Evolutionary conservation across 92 coral and sea anemone species (phyloP).

Genomic region (Phenganax stokvisi): DNA sequence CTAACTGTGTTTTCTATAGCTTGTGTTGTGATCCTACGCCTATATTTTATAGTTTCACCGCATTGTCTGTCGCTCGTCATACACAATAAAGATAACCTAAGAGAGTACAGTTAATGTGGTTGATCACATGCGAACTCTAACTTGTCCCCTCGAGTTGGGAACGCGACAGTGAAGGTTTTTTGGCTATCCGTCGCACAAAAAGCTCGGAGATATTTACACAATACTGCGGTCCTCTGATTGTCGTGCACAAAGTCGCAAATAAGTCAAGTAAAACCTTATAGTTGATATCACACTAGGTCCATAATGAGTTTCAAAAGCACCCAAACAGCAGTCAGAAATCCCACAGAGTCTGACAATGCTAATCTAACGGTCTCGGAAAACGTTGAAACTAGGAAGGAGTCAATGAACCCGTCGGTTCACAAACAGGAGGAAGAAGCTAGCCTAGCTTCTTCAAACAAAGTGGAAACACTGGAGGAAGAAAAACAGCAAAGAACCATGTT

Average conservation of each 20-base stretch:
- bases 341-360: not conserved
- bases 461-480: constrained; percentile 1
- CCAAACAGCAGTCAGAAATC: not conserved
- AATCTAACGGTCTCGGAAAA: not conserved
- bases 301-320: not conserved
- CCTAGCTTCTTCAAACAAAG: not conserved
- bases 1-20: too few relatives aligned
- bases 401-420: constrained; percentile 14
- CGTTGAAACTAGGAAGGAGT: not conserved
- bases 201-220: too few relatives aligned
- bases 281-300: too few relatives aligned
- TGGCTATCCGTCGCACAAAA: too few relatives aligned
- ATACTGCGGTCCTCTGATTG: not conserved
- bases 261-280: not conserved
- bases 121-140: not conserved
- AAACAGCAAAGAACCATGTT: constrained; percentile 35
- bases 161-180: constrained; percentile 12
- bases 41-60: too few relatives aligned
- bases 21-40: too few relatives aligned
- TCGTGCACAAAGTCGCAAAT: not conserved
- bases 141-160: not conserved
- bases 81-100: too few relatives aligned
- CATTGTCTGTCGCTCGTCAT: too few relatives aligned
- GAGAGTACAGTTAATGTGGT: not conserved
- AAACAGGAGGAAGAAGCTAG: not conserved